Evolutionary conservation across 2,797 vertebrate species (phyloP).

Genomic region (Pipistrellus kuhlii): DNA sequence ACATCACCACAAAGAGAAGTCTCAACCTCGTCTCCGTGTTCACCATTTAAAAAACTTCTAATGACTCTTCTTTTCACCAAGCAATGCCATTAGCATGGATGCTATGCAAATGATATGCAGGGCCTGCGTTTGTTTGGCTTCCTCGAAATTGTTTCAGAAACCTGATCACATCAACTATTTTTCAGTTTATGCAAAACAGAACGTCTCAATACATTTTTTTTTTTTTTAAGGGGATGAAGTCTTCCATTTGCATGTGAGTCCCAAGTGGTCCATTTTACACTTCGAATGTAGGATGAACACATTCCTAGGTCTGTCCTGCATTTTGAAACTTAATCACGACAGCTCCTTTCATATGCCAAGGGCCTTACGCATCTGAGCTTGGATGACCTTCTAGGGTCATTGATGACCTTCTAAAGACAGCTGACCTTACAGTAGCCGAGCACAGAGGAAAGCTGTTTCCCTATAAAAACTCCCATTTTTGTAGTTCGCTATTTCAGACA

Average conservation of each 20-base stretch:
- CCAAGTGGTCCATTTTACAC: conserved; percentile 69
- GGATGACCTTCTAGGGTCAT: neutral
- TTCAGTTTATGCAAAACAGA: conserved; percentile 81
- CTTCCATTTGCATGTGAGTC: conserved; percentile 77
- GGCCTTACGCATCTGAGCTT: neutral
- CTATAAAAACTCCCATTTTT: neutral
- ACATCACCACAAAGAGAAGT: conserved; percentile 45
- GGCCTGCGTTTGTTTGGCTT: conserved; percentile 69
- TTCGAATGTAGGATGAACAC: conserved; percentile 67
- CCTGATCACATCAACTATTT: conserved; percentile 78
- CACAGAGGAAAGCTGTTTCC: neutral
- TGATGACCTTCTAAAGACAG: neutral
- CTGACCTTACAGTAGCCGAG: neutral
- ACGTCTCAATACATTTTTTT: conserved; percentile 76
- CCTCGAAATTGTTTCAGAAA: conserved; percentile 78
- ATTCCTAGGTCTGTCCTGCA: conserved; percentile 45
- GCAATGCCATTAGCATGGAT: conserved; percentile 74
- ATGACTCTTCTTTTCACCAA: conserved; percentile 80
- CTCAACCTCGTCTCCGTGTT: conserved; percentile 68
- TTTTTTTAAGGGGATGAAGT: conserved; percentile 69
- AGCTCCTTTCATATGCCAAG: conserved; percentile 30
- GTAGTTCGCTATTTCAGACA: neutral
- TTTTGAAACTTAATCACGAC: conserved; percentile 49
- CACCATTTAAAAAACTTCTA: conserved; percentile 79
- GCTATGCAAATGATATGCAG: conserved; percentile 76